Base-by-base conservation (phyloP, 2,888 invertebrate genomes). In the Trichopria drosophilae region DNA sequence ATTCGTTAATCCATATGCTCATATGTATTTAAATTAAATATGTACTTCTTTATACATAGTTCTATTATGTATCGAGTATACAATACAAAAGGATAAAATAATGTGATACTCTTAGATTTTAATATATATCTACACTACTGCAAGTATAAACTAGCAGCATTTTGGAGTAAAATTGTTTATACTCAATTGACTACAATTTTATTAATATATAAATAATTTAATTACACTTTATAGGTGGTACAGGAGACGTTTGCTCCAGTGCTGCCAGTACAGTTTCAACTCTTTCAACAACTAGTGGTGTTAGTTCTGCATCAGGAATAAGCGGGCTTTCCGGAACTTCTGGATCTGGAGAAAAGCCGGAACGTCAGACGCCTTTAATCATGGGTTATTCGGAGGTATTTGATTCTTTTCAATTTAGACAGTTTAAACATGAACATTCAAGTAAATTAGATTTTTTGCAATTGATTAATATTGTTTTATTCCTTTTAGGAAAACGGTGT, bases 361-460 rank as follows among this genome's bases (percentile, higher is more conserved):
- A 84, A 53, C 81, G 85, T 41, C 85, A 86, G 69, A 81, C 84
- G 23, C 73, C 87, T 32, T 76, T 84, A 64, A 82, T 82, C 59
- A 82, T 87, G 79, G 88, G 88, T 65, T 88, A 86, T 76, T 82
- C 86, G 64, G 88, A 88, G 83, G 88, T 87, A 77, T 13, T 32
- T 7, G 2, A 32, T 13, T 12, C 9, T 23, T 10, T 43, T 6
- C 23, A 32, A 23, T 4, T 7, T 16, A 6, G 6, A 13, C 22
- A 31, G 13, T n/a, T n/a, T n/a, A n/a, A n/a, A n/a, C n/a, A n/a
- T n/a, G n/a, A n/a, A n/a, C n/a, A n/a, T n/a, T n/a, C n/a, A 32
- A n/a, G 4, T 19, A 22, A 28, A 28, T 28, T 40, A 42, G 9
- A 29, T 24, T 37, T 28, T 20, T 20, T 45, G 7, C 6, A 16